Conservation (phyloP, 92 coral and sea anemone species). For the Heliopora coerulea region DNA sequence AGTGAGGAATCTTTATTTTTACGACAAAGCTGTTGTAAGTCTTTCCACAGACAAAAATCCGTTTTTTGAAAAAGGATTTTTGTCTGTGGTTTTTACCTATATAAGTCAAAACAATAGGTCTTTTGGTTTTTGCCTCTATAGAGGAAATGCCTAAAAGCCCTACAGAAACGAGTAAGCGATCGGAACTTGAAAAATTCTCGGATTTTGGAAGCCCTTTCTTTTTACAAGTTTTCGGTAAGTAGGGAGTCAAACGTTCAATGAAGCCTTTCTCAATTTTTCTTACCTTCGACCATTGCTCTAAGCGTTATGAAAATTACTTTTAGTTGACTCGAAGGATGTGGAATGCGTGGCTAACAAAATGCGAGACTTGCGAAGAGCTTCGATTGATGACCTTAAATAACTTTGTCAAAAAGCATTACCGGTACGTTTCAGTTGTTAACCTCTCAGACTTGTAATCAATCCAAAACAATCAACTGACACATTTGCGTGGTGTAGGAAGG, state of each 20-base stretch:
- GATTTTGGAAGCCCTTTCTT: background rate
- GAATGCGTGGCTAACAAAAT: conserved; percentile 76
- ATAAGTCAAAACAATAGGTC: too few relatives aligned
- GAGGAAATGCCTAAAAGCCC: conserved; percentile 14
- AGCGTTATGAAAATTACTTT: background rate
- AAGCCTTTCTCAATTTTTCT: too few relatives aligned
- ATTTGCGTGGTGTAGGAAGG: background rate
- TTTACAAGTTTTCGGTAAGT: conserved; percentile 29
- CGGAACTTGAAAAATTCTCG: background rate
- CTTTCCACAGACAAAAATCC: too few relatives aligned
- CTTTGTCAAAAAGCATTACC: conserved; percentile 71
- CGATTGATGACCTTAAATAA: conserved; percentile 69
- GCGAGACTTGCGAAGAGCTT: conserved; percentile 93
- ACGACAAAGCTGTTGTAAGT: too few relatives aligned
- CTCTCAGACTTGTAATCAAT: background rate
- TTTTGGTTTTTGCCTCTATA: background rate
- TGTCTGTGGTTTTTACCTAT: too few relatives aligned
- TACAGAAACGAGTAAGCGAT: conserved; percentile 1
- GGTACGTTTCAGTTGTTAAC: conserved; percentile 42
- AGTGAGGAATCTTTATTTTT: conserved; percentile 19
- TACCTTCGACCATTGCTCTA: too few relatives aligned
- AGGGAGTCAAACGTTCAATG: too few relatives aligned
- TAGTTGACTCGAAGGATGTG: conserved; percentile 71
- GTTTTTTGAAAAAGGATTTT: too few relatives aligned
- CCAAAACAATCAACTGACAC: background rate